Base-by-base conservation (phyloP, 2,113 vertebrate genomes). In the Polyodon spathula region DNA sequence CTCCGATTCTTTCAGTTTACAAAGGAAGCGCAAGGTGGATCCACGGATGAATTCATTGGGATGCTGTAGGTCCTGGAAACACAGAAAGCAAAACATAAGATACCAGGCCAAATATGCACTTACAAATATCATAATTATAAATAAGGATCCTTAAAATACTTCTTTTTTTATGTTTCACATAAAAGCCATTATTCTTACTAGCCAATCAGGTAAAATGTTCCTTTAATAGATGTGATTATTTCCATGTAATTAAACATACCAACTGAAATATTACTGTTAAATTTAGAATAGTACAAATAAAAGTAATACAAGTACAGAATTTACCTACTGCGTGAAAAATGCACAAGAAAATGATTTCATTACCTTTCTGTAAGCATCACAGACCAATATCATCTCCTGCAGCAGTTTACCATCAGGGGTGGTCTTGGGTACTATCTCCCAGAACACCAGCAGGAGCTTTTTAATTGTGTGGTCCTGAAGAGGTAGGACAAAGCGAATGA, bases 391-490 rank as follows among this genome's bases (percentile, higher is more conserved):
- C 96, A 99, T 99, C 76, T 99, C 96, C 72, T 99, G 96, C 65
- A 99, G 76, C 62, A 99, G 90, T 66, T 96, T 92, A 57, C 96
- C 96, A 71, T 99, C 96, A 44, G 89, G 89, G 55, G 95, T 98
- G 57, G 96, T 99, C 83, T 99, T 99, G 50, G 96, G 96, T 67
- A 99, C 96, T 37, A 99, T 99, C 73, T 99, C 96, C 96, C 96
- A 99, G 70, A 99, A 99, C 11, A 99, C 93, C 41, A 99, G 86
- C 48, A 99, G 89, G 62, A 99, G 78, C 68, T 99, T 99, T 78
- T 99, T 99, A 73, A 99, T 96, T 48, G 96, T 99, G 67, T 99
- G 96, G 68, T 99, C 96, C 78, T 99, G 96, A 58, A 97, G 94
- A 37, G 96, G 96, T 64, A 99, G 81, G 40, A 99, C 95, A 63